Base-by-base conservation (phyloP, 2,797 vertebrate species). In the Numenius phaeopus region DNA sequence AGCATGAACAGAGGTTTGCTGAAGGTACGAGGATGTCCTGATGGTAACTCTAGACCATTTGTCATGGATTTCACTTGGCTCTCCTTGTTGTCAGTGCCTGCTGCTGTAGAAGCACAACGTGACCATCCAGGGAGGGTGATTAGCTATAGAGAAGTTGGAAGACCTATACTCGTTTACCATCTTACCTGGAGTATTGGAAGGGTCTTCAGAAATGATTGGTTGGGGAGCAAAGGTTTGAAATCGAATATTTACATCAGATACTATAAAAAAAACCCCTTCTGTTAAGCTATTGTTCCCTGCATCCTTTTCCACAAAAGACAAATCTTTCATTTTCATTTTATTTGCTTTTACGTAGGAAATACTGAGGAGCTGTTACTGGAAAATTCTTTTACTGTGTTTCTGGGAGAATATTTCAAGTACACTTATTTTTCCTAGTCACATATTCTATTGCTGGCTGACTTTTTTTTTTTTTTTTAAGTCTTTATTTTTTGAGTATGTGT, bases 131-230 rank as follows among this genome's bases (percentile, higher is more conserved):
- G 4, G 49, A 30, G 59, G 23, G 18, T 15, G 14, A 10, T 4
- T 54, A 14, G 32, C 4, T 30, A 8, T 5, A 8, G n/a, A 23
- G 52, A n/a, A 32, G 19, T 6, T 50, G 70, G 27, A 62, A 44
- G 30, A 34, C 32, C 39, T 37, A 0, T 18, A 8, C 24, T 39
- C 0, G 0, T 47, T 87, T 80, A 10, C 27, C 29, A 2, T 59
- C 26, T 34, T 30, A 2, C 0, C 0, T 52, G 14, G n/a, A 22
- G 6, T 37, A 6, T 15, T 59, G 19, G 4, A 34, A 26, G 9
- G 9, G 16, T n/a, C 29, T 91, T 89, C 61, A 55, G 79, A 29
- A 77, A 8, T 21, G 34, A 16, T 7, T 37, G 7, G 7, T 21
- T 37, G 62, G 58, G 54, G 15, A 86, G 34, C 29, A 55, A 65